Evolutionary conservation across 1,140 invertebrate genomes (phyloP).

Genomic region (Drosophila aff.): DNA sequence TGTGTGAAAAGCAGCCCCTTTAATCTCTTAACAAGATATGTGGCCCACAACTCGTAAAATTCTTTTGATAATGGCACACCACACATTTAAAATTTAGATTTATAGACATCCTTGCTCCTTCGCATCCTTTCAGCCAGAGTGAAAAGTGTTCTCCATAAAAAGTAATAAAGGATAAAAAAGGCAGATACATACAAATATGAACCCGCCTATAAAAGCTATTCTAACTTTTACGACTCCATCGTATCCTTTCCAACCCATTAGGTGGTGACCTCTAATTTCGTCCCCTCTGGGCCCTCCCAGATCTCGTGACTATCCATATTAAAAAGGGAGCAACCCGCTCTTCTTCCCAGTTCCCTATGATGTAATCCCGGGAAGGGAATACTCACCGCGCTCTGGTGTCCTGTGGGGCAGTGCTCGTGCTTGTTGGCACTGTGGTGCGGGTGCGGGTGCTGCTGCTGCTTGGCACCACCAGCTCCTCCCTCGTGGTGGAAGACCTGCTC

Average conservation of each 20-base stretch:
- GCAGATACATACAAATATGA: slow-evolving; percentile 14
- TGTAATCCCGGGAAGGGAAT: slow-evolving; percentile 41
- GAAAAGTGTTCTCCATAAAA: slow-evolving; percentile 3
- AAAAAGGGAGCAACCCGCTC: background rate
- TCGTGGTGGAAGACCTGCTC: slow-evolving; percentile 59
- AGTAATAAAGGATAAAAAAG: background rate
- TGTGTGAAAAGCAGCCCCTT: background rate
- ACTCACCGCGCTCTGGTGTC: slow-evolving; percentile 81
- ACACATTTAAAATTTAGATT: background rate
- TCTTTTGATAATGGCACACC: background rate
- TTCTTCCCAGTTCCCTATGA: slow-evolving; percentile 27
- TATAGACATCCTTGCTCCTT: no score
- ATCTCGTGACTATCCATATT: slow-evolving; percentile 26
- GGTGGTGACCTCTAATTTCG: slow-evolving; percentile 23
- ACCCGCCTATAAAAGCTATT: slow-evolving; percentile 5
- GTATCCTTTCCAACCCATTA: background rate
- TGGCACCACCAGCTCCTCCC: slow-evolving; percentile 23
- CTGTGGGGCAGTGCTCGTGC: slow-evolving; percentile 81
- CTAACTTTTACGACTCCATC: slow-evolving; percentile 19
- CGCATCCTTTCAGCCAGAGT: background rate
- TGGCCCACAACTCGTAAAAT: background rate
- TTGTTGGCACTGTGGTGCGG: slow-evolving; percentile 58
- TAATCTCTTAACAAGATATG: background rate
- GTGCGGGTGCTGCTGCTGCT: slow-evolving; percentile 14
- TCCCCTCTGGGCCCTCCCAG: slow-evolving; percentile 3